Base-by-base conservation (phyloP, 2,797 vertebrate genomes). In the Orientallactaga sibirica region DNA sequence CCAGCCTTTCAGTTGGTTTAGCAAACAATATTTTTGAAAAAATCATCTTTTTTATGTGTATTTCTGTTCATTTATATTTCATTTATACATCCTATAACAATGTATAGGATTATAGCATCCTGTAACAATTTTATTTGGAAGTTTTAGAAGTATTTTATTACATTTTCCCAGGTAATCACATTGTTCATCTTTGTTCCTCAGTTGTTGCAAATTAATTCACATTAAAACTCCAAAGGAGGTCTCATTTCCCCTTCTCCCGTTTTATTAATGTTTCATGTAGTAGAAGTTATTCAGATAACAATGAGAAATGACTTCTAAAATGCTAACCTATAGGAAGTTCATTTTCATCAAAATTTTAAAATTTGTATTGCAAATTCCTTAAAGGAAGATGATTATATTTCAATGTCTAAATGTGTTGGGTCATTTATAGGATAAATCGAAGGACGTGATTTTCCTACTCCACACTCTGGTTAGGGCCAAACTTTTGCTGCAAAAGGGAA, bases 171-270 rank as follows among this genome's bases (percentile, higher is more conserved):
- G 64, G 12, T 89, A 76, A 93, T 66, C 29, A 74, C 11, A 86
- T 61, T 88, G 11, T 43, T 94, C 62, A 52, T 71, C n/a, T 77
- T 68, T 66, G 61, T 71, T 80, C 24, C 2, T 82, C 9, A 64
- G 25, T 77, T 74, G 24, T 66, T 83, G 43, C 16, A 91, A 80
- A 86, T 79, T 52, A 18, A 29, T 91, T 91, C 48, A 86, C 9
- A 87, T 71, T 3, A 85, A 94, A 94, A 83, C 20, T 64, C 11
- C n/a, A 93, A 88, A 67, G 48, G 18, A 83, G 79, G 52, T 67
- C 29, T 94, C 58, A 37, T 90, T 94, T 88, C 68, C 29, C 79
- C 77, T 93, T 84, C 29, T 76, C 20, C 25, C 43, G 18, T 90
- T 89, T 88, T 41, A 68, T 79, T 83, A 41, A 55, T 55, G 19